These are phyloP conservation scores for Heliconius ethilla DNA, from an alignment of 2,888 invertebrate genomes.

Conservation along the genomic window DNA sequence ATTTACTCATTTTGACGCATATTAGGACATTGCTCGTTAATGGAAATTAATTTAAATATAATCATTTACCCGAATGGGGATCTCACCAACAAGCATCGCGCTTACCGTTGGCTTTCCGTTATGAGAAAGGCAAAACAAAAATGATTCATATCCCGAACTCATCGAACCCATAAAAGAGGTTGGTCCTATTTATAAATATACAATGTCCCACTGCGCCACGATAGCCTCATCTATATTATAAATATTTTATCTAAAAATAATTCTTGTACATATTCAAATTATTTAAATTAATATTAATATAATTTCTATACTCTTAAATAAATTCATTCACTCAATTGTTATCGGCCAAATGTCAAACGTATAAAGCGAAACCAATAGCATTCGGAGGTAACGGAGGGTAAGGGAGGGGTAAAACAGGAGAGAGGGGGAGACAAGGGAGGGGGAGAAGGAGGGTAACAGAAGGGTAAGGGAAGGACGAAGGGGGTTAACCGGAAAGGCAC, in stretches of 20 bases:
- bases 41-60: background rate
- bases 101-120: too few relatives aligned
- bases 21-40: background rate
- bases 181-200: too few relatives aligned
- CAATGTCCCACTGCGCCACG: too few relatives aligned
- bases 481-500: slow-evolving; percentile 67
- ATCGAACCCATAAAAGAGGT: background rate
- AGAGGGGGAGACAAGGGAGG: background rate
- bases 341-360: slow-evolving; percentile 17
- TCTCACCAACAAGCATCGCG: background rate
- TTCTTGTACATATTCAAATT: too few relatives aligned
- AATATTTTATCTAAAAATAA: too few relatives aligned
- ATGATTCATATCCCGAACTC: background rate
- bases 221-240: too few relatives aligned
- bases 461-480: slow-evolving; percentile 48
- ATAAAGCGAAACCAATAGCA: slow-evolving; percentile 18
- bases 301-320: background rate
- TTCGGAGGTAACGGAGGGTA: background rate
- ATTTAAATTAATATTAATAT: too few relatives aligned
- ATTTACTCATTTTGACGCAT: background rate
- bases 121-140: background rate
- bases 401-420: background rate
- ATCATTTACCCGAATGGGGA: background rate
- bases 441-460: slow-evolving; percentile 43
- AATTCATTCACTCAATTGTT: slow-evolving; percentile 8